A percentile compares a stretch with the other conserved stretches of the same genome.
These are phyloP conservation scores for Sebastes vulpes DNA, from an alignment of 2,797 vertebrate genomes.

Conservation along the genomic window DNA sequence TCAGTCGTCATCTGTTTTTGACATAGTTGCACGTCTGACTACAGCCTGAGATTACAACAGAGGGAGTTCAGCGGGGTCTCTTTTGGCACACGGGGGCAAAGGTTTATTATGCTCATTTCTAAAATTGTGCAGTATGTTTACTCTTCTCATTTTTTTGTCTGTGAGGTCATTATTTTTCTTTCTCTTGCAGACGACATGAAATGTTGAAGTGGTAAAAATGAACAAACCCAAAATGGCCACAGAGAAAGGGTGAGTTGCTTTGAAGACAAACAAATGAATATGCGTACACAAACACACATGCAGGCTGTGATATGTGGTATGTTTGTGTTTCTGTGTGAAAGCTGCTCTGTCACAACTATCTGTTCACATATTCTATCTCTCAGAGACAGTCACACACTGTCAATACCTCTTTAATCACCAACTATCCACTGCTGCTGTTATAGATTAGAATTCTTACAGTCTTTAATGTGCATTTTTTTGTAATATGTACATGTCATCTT, in stretches of 20 bases:
- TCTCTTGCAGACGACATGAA: slow-evolving; percentile 82
- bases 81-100: slow-evolving; percentile 6
- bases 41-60: not conserved
- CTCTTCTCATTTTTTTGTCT: slow-evolving; percentile 3
- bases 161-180: slow-evolving; percentile 25
- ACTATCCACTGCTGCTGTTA: too few relatives aligned
- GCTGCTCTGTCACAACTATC: slow-evolving; percentile 16
- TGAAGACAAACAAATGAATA: not conserved
- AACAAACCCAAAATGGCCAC: slow-evolving; percentile 94
- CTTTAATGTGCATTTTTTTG: too few relatives aligned
- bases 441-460: too few relatives aligned
- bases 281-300: not conserved
- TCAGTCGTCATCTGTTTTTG: slow-evolving; percentile 21
- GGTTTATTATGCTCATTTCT: slow-evolving; percentile 10
- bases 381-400: not conserved
- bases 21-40: not conserved
- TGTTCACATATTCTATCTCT: not conserved
- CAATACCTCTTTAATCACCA: too few relatives aligned
- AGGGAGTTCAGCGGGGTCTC: slow-evolving; percentile 14
- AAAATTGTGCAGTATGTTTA: slow-evolving; percentile 14
- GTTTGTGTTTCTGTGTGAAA: slow-evolving; percentile 18
- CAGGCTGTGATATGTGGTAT: not conserved
- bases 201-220: slow-evolving; percentile 91
- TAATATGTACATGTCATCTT: too few relatives aligned
- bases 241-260: slow-evolving; percentile 93